Evolutionary conservation across 92 coral and sea anemone genomes (phyloP), one percentile per base, ranked within the genome.

Genomic region (Zoanthus solanderi): DNA sequence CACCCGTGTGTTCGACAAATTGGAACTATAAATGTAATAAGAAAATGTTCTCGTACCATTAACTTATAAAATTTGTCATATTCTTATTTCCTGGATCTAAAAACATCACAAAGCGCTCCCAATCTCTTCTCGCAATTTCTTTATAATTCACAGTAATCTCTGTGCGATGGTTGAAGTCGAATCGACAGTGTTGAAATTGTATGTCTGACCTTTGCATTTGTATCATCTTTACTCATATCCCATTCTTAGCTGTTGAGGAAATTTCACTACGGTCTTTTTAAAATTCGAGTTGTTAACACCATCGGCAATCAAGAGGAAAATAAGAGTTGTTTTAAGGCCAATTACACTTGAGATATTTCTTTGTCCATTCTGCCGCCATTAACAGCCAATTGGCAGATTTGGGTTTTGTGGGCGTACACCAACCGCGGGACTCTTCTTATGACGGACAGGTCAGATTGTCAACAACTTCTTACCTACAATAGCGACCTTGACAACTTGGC

Each of bases 391-490:
- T 93, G 96, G 92, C 92, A 94, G 98, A 86, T 67, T 90, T 89
- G 60, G 80, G 87, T 91, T 88, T 66, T 76, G 94, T 88, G 90
- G 98, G 98, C 96, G 96, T 93, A 54, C 79, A 46, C 85, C 72
- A 52, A 45, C 72, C 63, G 91, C 93, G 92, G 96, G 78, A 82
- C 84, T 73, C 88, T 91, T 90, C 93, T 93, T 93, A 87, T 95
- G 98, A 91, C 72, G 72, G 98, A 93, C 94, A 91, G 96, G 66
- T 89, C 56, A 34, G 88, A 69, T 90, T 95, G 96, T 95, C 96
- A 95, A 90, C 96, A 87, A 76, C 77, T 88, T 88, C 88, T 94
- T 90, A 83, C 89, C 69, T 78, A 93, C 94, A 93, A 91, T 90
- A 78, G 87, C 93, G 75, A 80, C 87, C 92, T 92, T 87, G 94